These are phyloP conservation scores for Parazoanthus swiftii DNA, from an alignment of 92 coral and sea anemone genomes.

Conservation along the genomic window DNA sequence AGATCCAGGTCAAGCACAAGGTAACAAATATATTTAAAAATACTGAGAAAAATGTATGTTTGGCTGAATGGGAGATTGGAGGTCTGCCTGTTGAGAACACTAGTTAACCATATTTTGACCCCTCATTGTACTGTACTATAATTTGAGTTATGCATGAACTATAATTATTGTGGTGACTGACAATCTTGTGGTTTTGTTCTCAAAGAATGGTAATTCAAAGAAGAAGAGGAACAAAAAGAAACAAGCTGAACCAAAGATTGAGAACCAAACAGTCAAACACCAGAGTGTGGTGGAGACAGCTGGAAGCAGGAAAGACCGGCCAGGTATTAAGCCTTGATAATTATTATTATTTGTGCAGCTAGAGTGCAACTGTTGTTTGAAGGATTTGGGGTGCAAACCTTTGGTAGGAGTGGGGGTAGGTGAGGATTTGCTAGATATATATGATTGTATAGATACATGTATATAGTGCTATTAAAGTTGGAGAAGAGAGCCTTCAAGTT, in stretches of 20 bases:
- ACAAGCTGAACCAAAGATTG: constrained; percentile 46
- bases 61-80: no score
- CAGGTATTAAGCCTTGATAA: neutral
- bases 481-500: neutral
- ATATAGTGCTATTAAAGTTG: no score
- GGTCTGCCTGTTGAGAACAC: no score
- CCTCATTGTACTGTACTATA: no score
- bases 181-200: neutral
- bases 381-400: neutral
- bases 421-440: no score
- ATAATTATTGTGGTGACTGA: no score
- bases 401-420: neutral
- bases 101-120: neutral
- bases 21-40: no score
- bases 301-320: neutral
- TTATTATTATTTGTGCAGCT: neutral
- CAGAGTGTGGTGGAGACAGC: neutral
- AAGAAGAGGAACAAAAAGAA: constrained; percentile 74
- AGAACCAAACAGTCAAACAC: neutral
- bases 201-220: constrained; percentile 63
- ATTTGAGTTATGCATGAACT: no score
- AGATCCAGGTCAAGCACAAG: no score
- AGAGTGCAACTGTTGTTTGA: no score
- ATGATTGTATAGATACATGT: no score
- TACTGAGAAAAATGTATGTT: no score